Percentiles rank a stretch among this genome's conserved stretches.
Evolutionary conservation across 2,797 vertebrate genomes (phyloP).

Genomic region (Adrianichthys oophorus): DNA sequence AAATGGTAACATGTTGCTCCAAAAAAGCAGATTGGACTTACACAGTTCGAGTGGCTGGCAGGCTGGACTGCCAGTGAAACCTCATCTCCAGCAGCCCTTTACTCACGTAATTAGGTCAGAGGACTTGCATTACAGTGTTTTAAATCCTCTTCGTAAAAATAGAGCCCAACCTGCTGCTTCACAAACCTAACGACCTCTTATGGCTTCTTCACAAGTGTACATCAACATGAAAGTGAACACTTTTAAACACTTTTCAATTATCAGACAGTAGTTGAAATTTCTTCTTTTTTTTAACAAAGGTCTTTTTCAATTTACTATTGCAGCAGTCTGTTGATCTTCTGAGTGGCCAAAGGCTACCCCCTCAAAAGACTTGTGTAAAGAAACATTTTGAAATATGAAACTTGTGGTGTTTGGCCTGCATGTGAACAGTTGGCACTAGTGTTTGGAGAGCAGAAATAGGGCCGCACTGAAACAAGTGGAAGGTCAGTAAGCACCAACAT

Average conservation of each 20-base stretch:
- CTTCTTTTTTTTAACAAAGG: too few species aligned
- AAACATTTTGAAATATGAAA: constrained; percentile 13
- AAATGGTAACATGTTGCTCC: too few species aligned
- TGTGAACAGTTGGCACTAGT: constrained; percentile 6
- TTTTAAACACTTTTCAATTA: constrained; percentile 1
- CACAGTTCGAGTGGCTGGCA: constrained; percentile 17
- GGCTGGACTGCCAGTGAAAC: constrained; percentile 51
- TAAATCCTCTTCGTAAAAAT: constrained; percentile 71
- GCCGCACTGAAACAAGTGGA: constrained; percentile 9
- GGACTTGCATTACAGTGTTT: constrained; percentile 67
- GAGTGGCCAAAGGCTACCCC: too few species aligned
- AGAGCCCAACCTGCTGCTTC: constrained; percentile 50
- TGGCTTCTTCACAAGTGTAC: constrained; percentile 49
- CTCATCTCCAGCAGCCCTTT: constrained; percentile 54
- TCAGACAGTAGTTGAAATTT: neutral
- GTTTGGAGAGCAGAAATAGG: constrained; percentile 1
- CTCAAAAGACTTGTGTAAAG: too few species aligned
- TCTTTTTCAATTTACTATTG: too few species aligned
- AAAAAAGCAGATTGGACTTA: constrained; percentile 3
- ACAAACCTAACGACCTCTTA: constrained; percentile 57
- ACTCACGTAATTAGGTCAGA: constrained; percentile 71
- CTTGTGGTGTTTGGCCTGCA: constrained; percentile 16
- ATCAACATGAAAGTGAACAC: constrained; percentile 25
- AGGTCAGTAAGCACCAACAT: constrained; percentile 18
- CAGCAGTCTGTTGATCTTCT: too few species aligned